These are phyloP conservation scores for Melanotus villosus DNA, from an alignment of 2,888 invertebrate species.

Conservation along the genomic window DNA sequence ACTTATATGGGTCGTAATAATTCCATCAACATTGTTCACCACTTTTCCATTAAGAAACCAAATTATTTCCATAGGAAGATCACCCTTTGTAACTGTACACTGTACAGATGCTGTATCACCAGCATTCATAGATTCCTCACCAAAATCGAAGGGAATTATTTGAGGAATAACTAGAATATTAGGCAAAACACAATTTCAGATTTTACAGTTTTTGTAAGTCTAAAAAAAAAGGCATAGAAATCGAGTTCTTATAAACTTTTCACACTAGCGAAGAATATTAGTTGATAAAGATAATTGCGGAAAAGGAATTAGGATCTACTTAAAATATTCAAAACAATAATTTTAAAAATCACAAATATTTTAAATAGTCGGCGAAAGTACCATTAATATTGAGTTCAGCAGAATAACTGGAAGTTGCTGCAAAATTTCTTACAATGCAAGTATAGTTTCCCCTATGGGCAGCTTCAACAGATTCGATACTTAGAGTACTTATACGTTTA, in stretches of 20 bases:
- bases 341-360: not conserved
- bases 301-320: not conserved
- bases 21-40: constrained; percentile 67
- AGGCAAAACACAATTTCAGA: no score
- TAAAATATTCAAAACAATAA: constrained; percentile 2
- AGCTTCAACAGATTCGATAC: constrained; percentile 79
- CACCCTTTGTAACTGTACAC: constrained; percentile 81
- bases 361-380: no score
- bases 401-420: constrained; percentile 78
- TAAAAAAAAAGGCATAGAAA: not conserved
- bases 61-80: constrained; percentile 79
- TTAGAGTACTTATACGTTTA: constrained; percentile 76
- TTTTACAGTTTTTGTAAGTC: no score
- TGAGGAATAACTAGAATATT: constrained; percentile 61
- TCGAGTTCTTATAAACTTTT: no score
- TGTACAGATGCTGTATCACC: constrained; percentile 79
- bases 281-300: constrained; percentile 22
- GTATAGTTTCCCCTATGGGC: constrained; percentile 83
- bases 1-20: constrained; percentile 74
- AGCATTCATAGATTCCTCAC: constrained; percentile 76
- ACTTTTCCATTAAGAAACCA: constrained; percentile 77
- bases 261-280: no score
- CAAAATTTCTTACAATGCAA: constrained; percentile 81
- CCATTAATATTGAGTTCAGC: constrained; percentile 82
- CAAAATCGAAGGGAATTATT: constrained; percentile 66